Evolutionary conservation across 1,140 invertebrate species (phyloP), one percentile per base, ranked within the genome.

Genomic region (Philotrypesis tridentata): DNA sequence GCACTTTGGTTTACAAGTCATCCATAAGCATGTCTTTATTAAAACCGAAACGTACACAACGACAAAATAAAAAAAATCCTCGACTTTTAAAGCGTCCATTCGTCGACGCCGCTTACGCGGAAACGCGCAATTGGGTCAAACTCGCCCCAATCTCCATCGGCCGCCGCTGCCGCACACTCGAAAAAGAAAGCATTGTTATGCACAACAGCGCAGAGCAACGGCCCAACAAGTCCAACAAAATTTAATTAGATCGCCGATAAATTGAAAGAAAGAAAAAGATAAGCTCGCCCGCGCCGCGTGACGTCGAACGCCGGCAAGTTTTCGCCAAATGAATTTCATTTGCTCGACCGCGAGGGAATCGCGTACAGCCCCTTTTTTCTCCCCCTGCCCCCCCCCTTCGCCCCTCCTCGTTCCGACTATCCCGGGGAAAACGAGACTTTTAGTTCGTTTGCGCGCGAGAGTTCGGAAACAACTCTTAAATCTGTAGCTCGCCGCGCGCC

Each of bases 381-480:
- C n/a, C 48, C 9, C 6, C 14, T 11, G 27, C 29, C 63, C 14
- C 12, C 27, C 29, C 43, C 9, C 4, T 23, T 9, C n/a, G 60
- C 48, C 37, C 31, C 25, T 63, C 43, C 72, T 37, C 74, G 27
- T n/a, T n/a, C n/a, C 29, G n/a, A 61, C 61, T 40, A 33, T 40
- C 40, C 33, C 40, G 8, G 48, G 48, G 48, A 71, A 76, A 82
- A 82, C 70, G 72, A 82, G 73, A 43, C 37, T 82, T 82, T 76
- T 40, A 82, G 23, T 71, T 77, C 23, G 27, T 63, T 76, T 67
- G 65, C 43, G 73, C 33, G 2, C 7, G 27, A 0, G 33, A 76
- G 48, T 77, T 77, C 33, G 63, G 25, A 60, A 76, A 63, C 65
- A 76, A 82, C 73, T 82, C 73, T 77, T 77, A 76, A 82, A 82